Percentiles rank a stretch among this genome's conserved stretches.
These are phyloP conservation scores for Anguilla pacifica DNA, from an alignment of 2,797 vertebrate species.

Conservation along the genomic window DNA sequence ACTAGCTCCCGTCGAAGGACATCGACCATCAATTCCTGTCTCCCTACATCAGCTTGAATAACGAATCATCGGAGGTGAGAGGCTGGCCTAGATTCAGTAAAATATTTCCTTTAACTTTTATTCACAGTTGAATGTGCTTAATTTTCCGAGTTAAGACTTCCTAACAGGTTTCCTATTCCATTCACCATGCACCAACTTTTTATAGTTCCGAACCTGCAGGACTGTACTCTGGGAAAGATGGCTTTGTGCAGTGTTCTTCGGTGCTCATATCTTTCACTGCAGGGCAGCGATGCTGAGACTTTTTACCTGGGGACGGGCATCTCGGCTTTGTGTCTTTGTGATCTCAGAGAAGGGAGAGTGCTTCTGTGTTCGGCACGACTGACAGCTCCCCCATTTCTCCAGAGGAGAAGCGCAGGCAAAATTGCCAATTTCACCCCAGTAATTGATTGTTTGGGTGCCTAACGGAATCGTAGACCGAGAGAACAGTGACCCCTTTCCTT, in stretches of 20 bases:
- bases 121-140: background rate
- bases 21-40: background rate
- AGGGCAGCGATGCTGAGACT: background rate
- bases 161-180: too few relatives aligned
- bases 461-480: background rate
- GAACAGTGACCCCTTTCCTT: background rate
- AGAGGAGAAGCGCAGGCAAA: background rate
- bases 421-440: background rate
- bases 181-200: too few relatives aligned
- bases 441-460: background rate
- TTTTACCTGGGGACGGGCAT: background rate
- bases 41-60: background rate
- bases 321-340: background rate
- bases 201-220: background rate
- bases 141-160: background rate
- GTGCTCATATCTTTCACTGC: background rate
- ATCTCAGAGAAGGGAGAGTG: background rate
- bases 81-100: background rate
- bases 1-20: background rate
- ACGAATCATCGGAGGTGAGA: background rate
- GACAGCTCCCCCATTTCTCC: background rate
- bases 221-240: background rate
- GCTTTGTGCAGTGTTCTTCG: background rate
- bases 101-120: background rate
- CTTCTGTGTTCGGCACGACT: background rate